phyloP scores from a whole-genome alignment of 2,113 vertebrate species.

The Xenopus borealis region DNA sequence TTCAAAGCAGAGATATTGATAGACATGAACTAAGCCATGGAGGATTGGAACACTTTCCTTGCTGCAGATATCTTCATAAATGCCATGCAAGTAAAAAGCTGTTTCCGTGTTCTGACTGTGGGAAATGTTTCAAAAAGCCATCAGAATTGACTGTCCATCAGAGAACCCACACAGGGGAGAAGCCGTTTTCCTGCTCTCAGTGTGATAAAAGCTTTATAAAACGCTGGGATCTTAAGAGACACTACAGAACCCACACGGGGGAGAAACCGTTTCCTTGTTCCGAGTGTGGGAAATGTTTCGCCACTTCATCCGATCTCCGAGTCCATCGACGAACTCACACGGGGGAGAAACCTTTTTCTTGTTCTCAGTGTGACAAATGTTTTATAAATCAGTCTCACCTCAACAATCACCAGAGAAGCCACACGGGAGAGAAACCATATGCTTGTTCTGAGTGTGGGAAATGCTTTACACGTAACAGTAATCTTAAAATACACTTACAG shows the following conservation, averaged over 20 bases:
- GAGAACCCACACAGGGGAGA: background rate
- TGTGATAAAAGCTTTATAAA: background rate
- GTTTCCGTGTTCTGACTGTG: no score
- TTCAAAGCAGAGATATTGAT: no score
- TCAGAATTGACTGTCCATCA: no score
- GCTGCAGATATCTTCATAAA: no score
- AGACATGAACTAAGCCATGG: no score
- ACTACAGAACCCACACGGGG: background rate
- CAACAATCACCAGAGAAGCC: slow-evolving; percentile 4
- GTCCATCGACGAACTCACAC: slow-evolving; percentile 23
- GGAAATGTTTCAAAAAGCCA: no score
- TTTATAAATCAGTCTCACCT: slow-evolving; percentile 13
- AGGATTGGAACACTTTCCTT: no score
- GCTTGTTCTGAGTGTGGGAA: no score
- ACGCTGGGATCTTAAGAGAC: background rate
- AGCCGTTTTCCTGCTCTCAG: background rate
- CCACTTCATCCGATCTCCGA: slow-evolving; percentile 11
- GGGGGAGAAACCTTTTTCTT: slow-evolving; percentile 37
- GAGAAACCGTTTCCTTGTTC: slow-evolving; percentile 8
- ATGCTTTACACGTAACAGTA: no score
- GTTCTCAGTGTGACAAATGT: slow-evolving; percentile 5
- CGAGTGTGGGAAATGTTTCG: slow-evolving; percentile 30
- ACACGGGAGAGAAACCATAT: background rate
- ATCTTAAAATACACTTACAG: no score
- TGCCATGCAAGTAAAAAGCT: no score